phyloP scores from a whole-genome alignment of 35 echinoderm and acorn worm species.

The Strongylocentrotus purpuratus region DNA sequence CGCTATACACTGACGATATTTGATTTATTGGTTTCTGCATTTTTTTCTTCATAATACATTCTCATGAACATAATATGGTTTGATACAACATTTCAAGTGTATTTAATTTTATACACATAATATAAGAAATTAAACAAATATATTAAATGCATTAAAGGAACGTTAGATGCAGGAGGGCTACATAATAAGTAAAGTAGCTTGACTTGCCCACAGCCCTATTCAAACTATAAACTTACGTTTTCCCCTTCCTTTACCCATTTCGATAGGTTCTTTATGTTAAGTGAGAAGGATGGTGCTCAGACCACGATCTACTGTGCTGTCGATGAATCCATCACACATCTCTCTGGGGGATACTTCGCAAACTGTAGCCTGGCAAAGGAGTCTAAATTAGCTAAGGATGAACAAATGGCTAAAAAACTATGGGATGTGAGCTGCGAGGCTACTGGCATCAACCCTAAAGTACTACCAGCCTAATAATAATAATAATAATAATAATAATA shows the following conservation, averaged over 20 bases:
- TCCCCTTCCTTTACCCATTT: not conserved
- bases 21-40: too few relatives aligned
- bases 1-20: too few relatives aligned
- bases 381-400: slow-evolving; percentile 27
- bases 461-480: not conserved
- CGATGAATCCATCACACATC: slow-evolving; percentile 45
- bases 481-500: too few relatives aligned
- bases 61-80: too few relatives aligned
- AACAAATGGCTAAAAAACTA: slow-evolving; percentile 39
- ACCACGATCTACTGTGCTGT: slow-evolving; percentile 77
- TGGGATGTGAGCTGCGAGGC: slow-evolving; percentile 57
- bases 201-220: too few relatives aligned
- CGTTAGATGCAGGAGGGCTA: too few relatives aligned
- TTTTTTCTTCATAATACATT: too few relatives aligned
- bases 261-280: slow-evolving; percentile 57
- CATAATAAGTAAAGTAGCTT: too few relatives aligned
- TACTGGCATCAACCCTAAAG: slow-evolving; percentile 40
- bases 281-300: slow-evolving; percentile 64
- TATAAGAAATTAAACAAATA: too few relatives aligned
- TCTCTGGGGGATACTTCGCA: slow-evolving; percentile 47
- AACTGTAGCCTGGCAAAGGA: slow-evolving; percentile 56
- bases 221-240: not conserved
- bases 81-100: too few relatives aligned
- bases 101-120: too few relatives aligned
- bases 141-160: too few relatives aligned